Conservation (phyloP, 1,140 invertebrate species). For the Meloidogyne floridensis region DNA sequence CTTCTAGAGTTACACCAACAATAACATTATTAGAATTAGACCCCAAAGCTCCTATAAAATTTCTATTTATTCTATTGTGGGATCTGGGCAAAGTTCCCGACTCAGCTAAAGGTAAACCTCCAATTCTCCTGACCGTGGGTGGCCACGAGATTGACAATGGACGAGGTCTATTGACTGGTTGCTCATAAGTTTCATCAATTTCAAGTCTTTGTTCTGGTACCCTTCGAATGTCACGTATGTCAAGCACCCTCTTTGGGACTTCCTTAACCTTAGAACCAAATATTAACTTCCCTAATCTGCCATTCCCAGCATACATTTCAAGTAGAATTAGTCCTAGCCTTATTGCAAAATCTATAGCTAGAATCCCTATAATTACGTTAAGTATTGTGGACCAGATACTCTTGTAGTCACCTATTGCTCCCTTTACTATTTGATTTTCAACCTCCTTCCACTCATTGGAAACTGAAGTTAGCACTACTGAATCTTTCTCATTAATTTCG, state of each 20-base stretch:
- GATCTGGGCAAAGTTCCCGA: neutral
- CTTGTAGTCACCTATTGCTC: neutral
- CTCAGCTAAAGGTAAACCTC: neutral
- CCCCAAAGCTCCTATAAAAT: too few species aligned
- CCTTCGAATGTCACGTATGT: neutral
- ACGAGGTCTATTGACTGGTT: neutral
- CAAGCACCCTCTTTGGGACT: neutral
- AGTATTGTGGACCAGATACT: neutral
- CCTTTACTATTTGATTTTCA: neutral
- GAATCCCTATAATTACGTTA: neutral
- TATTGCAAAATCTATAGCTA: neutral
- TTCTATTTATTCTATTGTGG: too few species aligned
- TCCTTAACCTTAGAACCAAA: neutral
- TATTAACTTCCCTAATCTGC: neutral
- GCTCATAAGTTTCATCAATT: neutral
- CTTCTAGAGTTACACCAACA: too few species aligned
- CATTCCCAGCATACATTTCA: neutral
- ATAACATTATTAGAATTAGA: too few species aligned
- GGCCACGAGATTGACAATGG: neutral
- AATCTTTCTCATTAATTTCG: neutral
- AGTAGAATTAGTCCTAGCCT: neutral
- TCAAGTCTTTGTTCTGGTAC: neutral
- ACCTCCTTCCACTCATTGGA: constrained; percentile 3
- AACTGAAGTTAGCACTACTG: neutral
- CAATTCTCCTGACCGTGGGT: neutral